Evolutionary conservation across 2,113 vertebrate genomes (phyloP), one percentile per base, ranked within the genome.

Genomic region (Carlito syrichta): DNA sequence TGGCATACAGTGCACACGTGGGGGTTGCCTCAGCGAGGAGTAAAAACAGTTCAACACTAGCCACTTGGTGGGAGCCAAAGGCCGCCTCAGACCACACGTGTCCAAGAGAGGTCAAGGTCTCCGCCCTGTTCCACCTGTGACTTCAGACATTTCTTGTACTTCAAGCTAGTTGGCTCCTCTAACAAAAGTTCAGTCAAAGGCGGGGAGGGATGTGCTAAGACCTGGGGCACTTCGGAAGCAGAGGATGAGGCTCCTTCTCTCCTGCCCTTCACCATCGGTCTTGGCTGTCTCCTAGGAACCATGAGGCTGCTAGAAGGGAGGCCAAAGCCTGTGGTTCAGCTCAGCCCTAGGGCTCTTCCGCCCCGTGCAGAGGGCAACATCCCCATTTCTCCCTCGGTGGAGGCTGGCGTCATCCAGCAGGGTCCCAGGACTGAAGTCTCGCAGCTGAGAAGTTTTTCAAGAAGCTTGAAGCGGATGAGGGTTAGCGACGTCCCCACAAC

Each of bases 51-150:
- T 89, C 68, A 89, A 19, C 52, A 60, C 4, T 4, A 60, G 50
- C 17, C 5, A 1, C 2, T 0, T 3, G 2, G 68, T 0, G 0
- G 43, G 52, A 58, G 22, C 48, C 48, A 35, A 50, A 94, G 25
- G 14, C 77, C 35, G 38, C 48, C 35, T 40, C 58, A 32, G 68
- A 23, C 17, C 50, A 54, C 1, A 10, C 30, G 50, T n/a, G 10
- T 68, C 20, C 9, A n/a, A 76, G 68, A 86, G 76, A 94, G 35
- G 45, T 20, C 30, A 30, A 87, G 40, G 2, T 27, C 68, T 38
- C 58, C 38, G 38, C 48, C 0, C 22, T 68, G 6, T 69, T 6
- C 30, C 2, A 38, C 23, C 43, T 38, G 4, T 8, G 20, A 17
- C 66, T 19, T 79, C 22, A 12, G 48, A 27, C 66, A 73, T 86